phyloP scores from a whole-genome alignment of 1,140 invertebrate species.

The Solenopsis fugax region DNA sequence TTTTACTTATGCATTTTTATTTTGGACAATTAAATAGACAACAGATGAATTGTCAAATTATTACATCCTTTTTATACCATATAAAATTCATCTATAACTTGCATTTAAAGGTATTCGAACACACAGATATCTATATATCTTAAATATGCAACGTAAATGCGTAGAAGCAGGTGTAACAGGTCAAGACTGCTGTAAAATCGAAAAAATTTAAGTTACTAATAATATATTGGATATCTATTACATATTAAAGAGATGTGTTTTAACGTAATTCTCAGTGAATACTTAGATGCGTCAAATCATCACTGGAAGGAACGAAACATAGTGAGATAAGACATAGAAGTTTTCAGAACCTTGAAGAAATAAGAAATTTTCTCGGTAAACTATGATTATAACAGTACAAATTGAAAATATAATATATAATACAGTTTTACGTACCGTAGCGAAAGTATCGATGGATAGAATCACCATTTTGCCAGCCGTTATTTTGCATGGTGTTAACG shows the following conservation, averaged over 20 bases:
- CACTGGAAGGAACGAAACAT: neutral
- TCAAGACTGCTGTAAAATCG: neutral
- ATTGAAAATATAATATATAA: neutral
- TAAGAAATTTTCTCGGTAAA: neutral
- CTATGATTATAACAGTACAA: neutral
- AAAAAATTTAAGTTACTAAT: neutral
- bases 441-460: neutral
- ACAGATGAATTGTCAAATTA: too few species aligned
- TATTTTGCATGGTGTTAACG: neutral
- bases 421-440: neutral
- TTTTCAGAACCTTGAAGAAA: neutral
- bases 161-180: too few species aligned
- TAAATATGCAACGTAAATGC: too few species aligned
- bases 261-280: neutral
- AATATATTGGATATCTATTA: neutral
- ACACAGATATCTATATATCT: too few species aligned
- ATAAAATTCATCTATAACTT: too few species aligned
- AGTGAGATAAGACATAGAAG: neutral
- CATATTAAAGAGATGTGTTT: neutral
- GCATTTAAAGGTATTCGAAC: too few species aligned
- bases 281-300: neutral
- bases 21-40: too few species aligned
- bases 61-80: too few species aligned
- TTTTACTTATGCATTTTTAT: too few species aligned
- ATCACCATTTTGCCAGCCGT: constrained; percentile 2